Base-by-base conservation (phyloP, 2,888 invertebrate species). In the Cyaniris semiargus region DNA sequence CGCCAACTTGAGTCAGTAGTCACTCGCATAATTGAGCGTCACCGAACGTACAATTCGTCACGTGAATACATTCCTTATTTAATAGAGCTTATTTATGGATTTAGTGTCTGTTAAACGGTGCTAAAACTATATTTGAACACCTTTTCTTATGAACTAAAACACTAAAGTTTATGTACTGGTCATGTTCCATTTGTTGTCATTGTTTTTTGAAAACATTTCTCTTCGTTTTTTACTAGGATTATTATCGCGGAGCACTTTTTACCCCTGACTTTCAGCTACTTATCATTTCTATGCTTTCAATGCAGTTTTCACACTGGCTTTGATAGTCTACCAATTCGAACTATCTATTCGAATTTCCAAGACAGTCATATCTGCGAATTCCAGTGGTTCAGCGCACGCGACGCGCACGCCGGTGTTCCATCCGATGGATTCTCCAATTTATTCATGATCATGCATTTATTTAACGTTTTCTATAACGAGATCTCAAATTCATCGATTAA, bases 361-460 rank as follows among this genome's bases (percentile, higher is more conserved):
- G 78, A 78, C 77, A 81, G 13, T 58, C 0, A 21, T 58, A 80
- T 79, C 80, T 72, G 71, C 38, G 78, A 83, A 82, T 83, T 81
- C 80, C 80, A 81, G 76, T 75, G 76, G 70, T 38, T 74, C 80
- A 78, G 80, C 79, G 78, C 88, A 88, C 85, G 88, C 88, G 84
- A 86, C 82, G 82, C 86, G 85, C 56, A 75, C 77, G 83, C 82
- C 84, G 86, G 80, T 81, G 82, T 78, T 79, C 79, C 78, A 75
- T 78, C 79, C 78, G 76, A 80, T 82, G 78, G 82, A 86, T 83
- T 84, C 84, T 83, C 83, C 77, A 80, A 81, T 81, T 81, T 81
- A 83, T 81, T 81, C 81, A 79, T 76, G 78, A 76, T 76, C 80
- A 79, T 78, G 78, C 80, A 82, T 81, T 81, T 75, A 81, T 80